These are phyloP conservation scores for Drosophila aldrichi DNA, from an alignment of 2,888 invertebrate genomes.

Conservation along the genomic window DNA sequence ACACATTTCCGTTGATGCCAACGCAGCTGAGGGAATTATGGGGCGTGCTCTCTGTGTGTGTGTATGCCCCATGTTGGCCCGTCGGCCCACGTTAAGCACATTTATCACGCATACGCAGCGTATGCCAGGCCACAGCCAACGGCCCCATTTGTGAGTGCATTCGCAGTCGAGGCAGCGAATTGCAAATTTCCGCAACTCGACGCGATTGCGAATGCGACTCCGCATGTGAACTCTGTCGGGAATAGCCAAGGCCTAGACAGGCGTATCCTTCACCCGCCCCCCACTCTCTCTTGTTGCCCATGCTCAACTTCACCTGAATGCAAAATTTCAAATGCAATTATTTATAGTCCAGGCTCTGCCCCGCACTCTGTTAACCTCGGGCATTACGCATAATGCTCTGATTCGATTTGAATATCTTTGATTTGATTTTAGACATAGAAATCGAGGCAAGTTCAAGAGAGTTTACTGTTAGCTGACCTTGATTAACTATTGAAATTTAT, in stretches of 20 bases:
- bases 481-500: neutral
- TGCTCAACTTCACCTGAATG: slow-evolving; percentile 41
- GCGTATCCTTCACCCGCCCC: neutral
- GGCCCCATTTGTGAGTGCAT: slow-evolving; percentile 36
- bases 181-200: slow-evolving; percentile 73
- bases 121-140: slow-evolving; percentile 54
- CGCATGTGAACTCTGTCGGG: slow-evolving; percentile 27
- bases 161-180: slow-evolving; percentile 55
- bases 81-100: slow-evolving; percentile 51
- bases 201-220: slow-evolving; percentile 54
- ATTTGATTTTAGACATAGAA: neutral
- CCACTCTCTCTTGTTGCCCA: neutral
- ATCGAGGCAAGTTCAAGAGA: neutral
- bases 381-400: slow-evolving; percentile 12
- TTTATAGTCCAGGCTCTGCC: slow-evolving; percentile 42
- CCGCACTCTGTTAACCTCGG: slow-evolving; percentile 22
- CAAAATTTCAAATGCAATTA: slow-evolving; percentile 65
- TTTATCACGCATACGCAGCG: slow-evolving; percentile 77
- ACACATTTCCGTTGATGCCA: slow-evolving; percentile 53
- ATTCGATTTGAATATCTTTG: neutral
- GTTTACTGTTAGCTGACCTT: neutral
- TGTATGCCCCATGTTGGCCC: slow-evolving; percentile 17
- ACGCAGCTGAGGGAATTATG: slow-evolving; percentile 9
- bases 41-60: slow-evolving; percentile 8
- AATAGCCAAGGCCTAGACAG: slow-evolving; percentile 46